phyloP scores from a whole-genome alignment of 2,113 vertebrate species.

The Hystrix brachyura region DNA sequence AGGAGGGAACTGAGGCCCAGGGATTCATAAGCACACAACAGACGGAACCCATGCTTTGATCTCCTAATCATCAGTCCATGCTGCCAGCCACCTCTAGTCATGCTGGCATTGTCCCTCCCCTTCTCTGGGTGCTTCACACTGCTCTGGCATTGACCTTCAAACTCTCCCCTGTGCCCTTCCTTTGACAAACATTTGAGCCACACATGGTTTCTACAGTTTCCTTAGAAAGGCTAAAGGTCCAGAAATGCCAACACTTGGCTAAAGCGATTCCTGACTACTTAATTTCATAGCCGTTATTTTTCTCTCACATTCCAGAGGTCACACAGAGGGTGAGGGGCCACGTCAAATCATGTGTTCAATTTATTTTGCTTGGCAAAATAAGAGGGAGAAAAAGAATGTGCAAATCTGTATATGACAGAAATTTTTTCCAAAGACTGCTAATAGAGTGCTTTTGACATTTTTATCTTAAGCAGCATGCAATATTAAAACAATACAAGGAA shows the following conservation, averaged over 20 bases:
- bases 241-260: conserved; percentile 22
- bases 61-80: not conserved
- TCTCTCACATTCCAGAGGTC: conserved; percentile 21
- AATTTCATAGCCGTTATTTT: conserved; percentile 13
- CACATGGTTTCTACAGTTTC: conserved; percentile 16
- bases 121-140: not conserved
- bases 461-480: not conserved
- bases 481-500: not conserved
- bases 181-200: conserved; percentile 17
- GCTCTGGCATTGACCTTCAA: not conserved
- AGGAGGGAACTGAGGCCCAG: not conserved
- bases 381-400: conserved; percentile 1
- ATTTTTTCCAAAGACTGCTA: not conserved
- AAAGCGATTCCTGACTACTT: conserved; percentile 21
- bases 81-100: too few species aligned
- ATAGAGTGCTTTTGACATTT: not conserved
- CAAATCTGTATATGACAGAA: not conserved
- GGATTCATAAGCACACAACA: not conserved
- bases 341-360: not conserved
- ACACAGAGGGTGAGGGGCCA: not conserved
- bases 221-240: not conserved
- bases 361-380: not conserved
- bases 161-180: not conserved
- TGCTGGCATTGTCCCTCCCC: too few species aligned
- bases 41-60: not conserved